Evolutionary conservation across 2,797 vertebrate genomes (phyloP).

Genomic region (Mormyrops attenuatus): DNA sequence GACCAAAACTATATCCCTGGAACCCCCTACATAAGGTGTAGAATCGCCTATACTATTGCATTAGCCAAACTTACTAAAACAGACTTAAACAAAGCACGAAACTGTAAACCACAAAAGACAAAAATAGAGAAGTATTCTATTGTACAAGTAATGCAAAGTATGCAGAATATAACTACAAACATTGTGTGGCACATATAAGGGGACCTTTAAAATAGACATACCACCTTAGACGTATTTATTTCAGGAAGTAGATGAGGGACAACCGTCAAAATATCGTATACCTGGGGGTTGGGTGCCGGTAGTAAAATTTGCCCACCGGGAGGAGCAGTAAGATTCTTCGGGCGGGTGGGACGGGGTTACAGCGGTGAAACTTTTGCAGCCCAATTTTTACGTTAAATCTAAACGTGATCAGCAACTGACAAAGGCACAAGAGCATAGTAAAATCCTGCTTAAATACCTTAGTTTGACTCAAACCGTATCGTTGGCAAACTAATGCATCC

Average conservation of each 20-base stretch:
- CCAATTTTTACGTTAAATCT: background rate
- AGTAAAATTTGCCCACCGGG: background rate
- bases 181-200: background rate
- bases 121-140: background rate
- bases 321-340: background rate
- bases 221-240: background rate
- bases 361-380: background rate
- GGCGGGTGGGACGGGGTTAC: background rate
- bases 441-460: slow-evolving; percentile 9
- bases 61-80: background rate
- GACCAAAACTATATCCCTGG: background rate
- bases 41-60: background rate
- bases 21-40: background rate
- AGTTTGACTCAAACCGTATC: background rate
- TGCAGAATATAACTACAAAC: background rate
- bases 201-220: background rate
- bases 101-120: background rate
- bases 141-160: background rate
- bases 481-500: background rate
- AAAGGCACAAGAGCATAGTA: slow-evolving; percentile 38
- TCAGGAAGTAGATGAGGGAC: background rate
- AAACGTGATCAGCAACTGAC: background rate
- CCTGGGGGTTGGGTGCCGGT: background rate
- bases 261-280: background rate
- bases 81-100: background rate